A percentile compares a stretch with the other conserved stretches of the same genome.
phyloP scores from a whole-genome alignment of 1,140 invertebrate species.

The Luehdorfia chinensis region DNA sequence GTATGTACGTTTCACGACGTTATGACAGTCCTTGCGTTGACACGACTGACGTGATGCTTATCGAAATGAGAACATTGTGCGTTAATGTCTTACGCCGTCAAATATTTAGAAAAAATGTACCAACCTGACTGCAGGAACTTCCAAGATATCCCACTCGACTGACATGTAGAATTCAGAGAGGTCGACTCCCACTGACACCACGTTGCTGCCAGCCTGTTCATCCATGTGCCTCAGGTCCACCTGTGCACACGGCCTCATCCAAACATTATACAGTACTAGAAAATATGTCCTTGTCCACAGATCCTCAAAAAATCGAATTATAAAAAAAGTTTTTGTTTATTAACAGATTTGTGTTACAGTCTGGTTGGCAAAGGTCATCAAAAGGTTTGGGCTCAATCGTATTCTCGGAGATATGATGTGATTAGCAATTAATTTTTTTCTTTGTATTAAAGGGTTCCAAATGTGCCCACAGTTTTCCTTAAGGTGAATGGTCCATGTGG shows the following conservation, averaged over 20 bases:
- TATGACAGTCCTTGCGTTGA: no score
- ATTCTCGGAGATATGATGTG: no score
- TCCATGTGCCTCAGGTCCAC: constrained; percentile 93
- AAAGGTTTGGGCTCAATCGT: background rate
- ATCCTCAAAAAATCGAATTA: background rate
- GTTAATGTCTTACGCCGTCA: no score
- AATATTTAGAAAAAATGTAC: constrained; percentile 31
- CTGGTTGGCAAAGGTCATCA: background rate
- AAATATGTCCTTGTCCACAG: no score
- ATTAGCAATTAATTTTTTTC: no score
- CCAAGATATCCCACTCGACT: constrained; percentile 98
- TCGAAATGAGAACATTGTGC: no score
- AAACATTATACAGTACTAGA: constrained; percentile 23
- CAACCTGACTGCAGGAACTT: constrained; percentile 94
- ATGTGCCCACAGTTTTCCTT: no score
- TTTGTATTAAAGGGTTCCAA: no score
- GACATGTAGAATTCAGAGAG: constrained; percentile 96
- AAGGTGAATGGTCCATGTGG: no score
- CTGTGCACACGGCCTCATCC: constrained; percentile 73
- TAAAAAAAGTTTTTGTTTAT: no score
- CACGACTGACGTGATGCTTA: no score
- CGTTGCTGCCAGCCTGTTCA: constrained; percentile 87
- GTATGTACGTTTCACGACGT: no score
- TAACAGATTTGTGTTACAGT: background rate
- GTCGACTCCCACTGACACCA: constrained; percentile 93